Conservation (phyloP, 1,140 invertebrate genomes). For the Pseudachorutes palmiensis region DNA sequence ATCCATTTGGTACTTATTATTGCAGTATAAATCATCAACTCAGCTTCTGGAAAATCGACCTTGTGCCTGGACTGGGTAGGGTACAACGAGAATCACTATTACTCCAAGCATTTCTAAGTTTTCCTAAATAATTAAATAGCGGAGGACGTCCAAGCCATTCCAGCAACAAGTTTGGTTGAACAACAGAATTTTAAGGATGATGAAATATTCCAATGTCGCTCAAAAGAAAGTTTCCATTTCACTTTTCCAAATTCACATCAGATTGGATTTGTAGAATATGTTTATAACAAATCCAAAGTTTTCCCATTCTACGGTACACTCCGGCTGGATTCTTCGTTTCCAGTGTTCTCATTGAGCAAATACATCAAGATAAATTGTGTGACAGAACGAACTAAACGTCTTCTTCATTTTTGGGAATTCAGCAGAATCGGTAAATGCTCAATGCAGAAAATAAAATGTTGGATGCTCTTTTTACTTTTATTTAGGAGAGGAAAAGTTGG, state of each 20-base stretch:
- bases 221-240: constrained; percentile 26
- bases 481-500: constrained; percentile 27
- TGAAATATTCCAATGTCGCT: constrained; percentile 31
- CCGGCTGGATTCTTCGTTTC: constrained; percentile 19
- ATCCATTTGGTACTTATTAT: constrained; percentile 32
- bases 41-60: constrained; percentile 34
- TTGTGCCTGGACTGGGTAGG: constrained; percentile 31
- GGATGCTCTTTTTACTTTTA: background rate
- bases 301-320: constrained; percentile 29
- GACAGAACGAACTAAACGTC: constrained; percentile 12
- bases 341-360: constrained; percentile 24
- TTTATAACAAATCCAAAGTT: constrained; percentile 16
- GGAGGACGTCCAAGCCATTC: constrained; percentile 24
- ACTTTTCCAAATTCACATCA: constrained; percentile 23
- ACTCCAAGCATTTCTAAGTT: no score
- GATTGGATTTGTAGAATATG: constrained; percentile 24
- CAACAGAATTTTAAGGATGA: constrained; percentile 27
- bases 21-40: constrained; percentile 21
- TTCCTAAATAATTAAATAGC: no score
- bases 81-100: background rate
- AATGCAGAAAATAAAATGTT: background rate
- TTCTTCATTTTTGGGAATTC: constrained; percentile 35
- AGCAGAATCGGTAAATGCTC: constrained; percentile 24
- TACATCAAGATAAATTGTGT: constrained; percentile 37
- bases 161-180: constrained; percentile 15